phyloP scores from a whole-genome alignment of 2,888 invertebrate genomes.

The Mythimna albipuncta region DNA sequence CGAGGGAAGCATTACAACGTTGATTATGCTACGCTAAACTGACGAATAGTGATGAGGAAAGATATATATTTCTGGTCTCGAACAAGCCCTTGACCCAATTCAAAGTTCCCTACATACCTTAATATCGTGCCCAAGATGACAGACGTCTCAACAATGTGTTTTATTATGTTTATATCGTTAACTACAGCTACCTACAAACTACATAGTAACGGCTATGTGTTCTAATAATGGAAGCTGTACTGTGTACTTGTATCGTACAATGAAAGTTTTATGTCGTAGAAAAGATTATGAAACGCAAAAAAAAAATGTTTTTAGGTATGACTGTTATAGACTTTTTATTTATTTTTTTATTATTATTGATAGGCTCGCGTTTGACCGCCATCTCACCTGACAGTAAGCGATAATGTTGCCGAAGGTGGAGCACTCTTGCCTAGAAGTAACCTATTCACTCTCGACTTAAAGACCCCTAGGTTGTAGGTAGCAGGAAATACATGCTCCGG shows the following conservation, averaged over 20 bases:
- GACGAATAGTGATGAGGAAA: not conserved
- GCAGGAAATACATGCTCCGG: too few relatives aligned
- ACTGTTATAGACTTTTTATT: too few relatives aligned
- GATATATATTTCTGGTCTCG: not conserved
- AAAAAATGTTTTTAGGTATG: too few relatives aligned
- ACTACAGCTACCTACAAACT: constrained; percentile 1
- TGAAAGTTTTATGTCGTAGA: constrained; percentile 16
- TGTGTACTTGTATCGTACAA: not conserved
- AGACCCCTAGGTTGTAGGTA: too few relatives aligned
- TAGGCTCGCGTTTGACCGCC: too few relatives aligned
- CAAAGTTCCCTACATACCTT: not conserved
- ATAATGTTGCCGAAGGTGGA: too few relatives aligned
- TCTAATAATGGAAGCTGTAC: constrained; percentile 37
- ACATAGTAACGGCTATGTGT: not conserved
- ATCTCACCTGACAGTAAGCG: too few relatives aligned
- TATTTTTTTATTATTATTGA: too few relatives aligned
- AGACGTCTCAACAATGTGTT: constrained; percentile 34
- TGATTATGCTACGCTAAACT: too few relatives aligned
- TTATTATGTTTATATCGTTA: constrained; percentile 42
- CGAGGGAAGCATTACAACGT: not conserved
- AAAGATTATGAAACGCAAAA: not conserved
- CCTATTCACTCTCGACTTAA: too few relatives aligned
- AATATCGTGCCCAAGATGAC: constrained; percentile 17
- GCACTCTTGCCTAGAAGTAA: too few relatives aligned
- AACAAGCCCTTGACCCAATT: constrained; percentile 19